phyloP scores from a whole-genome alignment of 2,888 invertebrate genomes.

The Harpagoxenus sublaevis region DNA sequence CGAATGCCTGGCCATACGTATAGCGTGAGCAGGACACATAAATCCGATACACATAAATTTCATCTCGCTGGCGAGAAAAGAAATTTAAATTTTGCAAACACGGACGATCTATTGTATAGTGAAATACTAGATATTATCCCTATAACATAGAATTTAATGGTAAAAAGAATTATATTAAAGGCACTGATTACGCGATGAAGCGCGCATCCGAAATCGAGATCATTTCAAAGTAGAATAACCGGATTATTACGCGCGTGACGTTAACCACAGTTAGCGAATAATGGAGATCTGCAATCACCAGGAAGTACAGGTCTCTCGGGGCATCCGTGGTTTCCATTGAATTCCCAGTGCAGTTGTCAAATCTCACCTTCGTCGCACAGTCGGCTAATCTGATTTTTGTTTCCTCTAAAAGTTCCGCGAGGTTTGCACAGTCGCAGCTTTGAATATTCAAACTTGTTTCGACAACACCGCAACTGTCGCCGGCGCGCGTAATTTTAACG shows the following conservation, averaged over 20 bases:
- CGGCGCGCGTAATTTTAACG: conserved; percentile 45
- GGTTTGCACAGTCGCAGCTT: conserved; percentile 53
- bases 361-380: conserved; percentile 30
- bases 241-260: conserved; percentile 1
- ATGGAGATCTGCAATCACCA: neutral
- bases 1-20: conserved; percentile 26
- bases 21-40: neutral
- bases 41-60: conserved; percentile 7
- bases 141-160: too few species aligned
- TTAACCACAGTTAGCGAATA: conserved; percentile 16
- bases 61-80: neutral
- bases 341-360: conserved; percentile 34
- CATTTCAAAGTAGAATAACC: neutral
- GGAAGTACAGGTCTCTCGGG: conserved; percentile 8
- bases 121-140: neutral
- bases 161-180: too few species aligned
- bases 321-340: conserved; percentile 10
- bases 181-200: neutral
- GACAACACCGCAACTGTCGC: conserved; percentile 60
- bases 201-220: neutral
- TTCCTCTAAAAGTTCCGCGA: conserved; percentile 53
- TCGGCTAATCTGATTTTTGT: conserved; percentile 65
- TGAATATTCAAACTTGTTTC: conserved; percentile 72
- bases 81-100: conserved; percentile 16
- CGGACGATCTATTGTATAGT: neutral